Evolutionary conservation across 2,888 invertebrate genomes (phyloP).

Genomic region (Drosophila melanocephala): DNA sequence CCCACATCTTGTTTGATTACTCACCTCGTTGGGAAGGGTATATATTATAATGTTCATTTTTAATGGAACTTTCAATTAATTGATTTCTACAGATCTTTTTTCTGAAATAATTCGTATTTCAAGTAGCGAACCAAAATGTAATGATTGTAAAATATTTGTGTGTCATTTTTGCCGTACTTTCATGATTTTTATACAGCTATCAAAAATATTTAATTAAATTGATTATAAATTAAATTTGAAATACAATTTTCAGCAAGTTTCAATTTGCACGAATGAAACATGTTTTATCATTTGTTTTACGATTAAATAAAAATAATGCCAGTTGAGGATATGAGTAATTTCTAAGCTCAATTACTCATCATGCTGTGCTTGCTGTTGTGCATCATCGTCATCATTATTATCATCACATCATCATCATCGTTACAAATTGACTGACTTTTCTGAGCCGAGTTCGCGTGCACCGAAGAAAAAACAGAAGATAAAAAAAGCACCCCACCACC

Average conservation of each 20-base stretch:
- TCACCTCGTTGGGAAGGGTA: neutral
- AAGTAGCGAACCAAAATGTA: neutral
- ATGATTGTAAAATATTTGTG: neutral
- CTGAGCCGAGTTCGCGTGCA: slow-evolving; percentile 17
- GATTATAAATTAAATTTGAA: neutral
- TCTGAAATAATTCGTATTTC: neutral
- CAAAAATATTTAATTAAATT: neutral
- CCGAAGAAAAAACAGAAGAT: neutral
- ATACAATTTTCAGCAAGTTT: neutral
- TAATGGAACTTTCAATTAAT: neutral
- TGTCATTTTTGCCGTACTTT: too few relatives aligned
- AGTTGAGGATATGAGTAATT: neutral
- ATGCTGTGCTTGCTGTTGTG: neutral
- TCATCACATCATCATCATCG: neutral
- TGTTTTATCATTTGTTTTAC: neutral
- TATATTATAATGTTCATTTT: neutral
- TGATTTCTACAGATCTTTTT: neutral
- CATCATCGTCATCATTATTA: neutral
- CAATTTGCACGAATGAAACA: neutral
- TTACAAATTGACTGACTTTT: slow-evolving; percentile 1
- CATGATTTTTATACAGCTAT: too few relatives aligned
- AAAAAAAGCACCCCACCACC: neutral
- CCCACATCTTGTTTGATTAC: neutral
- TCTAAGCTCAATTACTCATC: neutral
- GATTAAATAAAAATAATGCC: neutral